Base-by-base conservation (phyloP, 2,797 vertebrate genomes). In the Pseudochromis fuscus region DNA sequence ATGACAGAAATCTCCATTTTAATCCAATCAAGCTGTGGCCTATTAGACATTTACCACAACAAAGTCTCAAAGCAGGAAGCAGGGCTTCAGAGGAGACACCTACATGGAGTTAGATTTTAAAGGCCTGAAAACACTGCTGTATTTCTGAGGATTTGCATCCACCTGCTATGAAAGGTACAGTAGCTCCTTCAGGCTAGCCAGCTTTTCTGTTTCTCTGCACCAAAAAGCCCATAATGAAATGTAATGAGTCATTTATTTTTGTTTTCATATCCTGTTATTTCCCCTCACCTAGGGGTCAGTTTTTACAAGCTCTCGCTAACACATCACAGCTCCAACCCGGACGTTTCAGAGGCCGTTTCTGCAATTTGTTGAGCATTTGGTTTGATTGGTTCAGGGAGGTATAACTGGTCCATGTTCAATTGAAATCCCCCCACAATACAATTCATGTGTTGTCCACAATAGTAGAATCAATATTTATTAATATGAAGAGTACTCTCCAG, bases 181-280 rank as follows among this genome's bases (percentile, higher is more conserved):
- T 2, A 53, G 27, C 12, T 23, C 35, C 16, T 62, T 10, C 19
- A 23, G 46, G 62, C 45, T 19, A 21, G 55, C 53, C 38, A 38
- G 44, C 18, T 35, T 35, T 31, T 24, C 24, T 33, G n/a, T 58
- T 31, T 55, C 21, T 45, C 23, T 3, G 1, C 55, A 40, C 46
- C 38, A 25, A 52, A 15, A n/a, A 9, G 2, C 7, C 18, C 5
- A 53, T 35, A 57, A 76, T 76, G 21, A 73, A 61, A 30, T 73
- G 65, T 73, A 78, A 70, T 57, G 33, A 71, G 37, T 28, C 40
- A 44, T 53, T 83, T 31, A 55, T 73, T 72, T 38, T 58, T 49
- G 30, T 60, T 74, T 73, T 71, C 25, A 57, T 65, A 67, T 55
- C 40, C 6, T 49, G 59, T 76, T 73, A 78, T 81, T 69, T 50